A percentile compares a stretch with the other conserved stretches of the same genome.
Conservation (phyloP, 2,797 vertebrate genomes). For the Thamnophis elegans region DNA sequence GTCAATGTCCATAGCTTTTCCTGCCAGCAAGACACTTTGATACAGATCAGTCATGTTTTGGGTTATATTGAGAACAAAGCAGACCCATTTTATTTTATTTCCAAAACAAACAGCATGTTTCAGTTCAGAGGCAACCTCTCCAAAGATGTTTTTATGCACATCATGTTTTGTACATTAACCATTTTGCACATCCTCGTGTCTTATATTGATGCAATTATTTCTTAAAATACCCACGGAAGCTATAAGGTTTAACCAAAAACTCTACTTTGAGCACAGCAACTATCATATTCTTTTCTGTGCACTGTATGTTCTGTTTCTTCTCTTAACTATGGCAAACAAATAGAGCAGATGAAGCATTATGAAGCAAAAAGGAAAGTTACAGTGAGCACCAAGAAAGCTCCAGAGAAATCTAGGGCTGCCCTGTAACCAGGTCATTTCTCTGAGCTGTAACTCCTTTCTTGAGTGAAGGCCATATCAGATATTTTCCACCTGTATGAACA, state of each 20-base stretch:
- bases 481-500: neutral
- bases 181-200: neutral
- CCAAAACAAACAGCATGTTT: neutral
- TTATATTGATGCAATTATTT: neutral
- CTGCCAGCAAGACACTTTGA: neutral
- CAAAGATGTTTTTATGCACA: neutral
- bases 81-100: neutral
- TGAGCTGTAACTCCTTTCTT: neutral
- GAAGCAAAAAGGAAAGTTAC: neutral
- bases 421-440: neutral
- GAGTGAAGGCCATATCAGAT: neutral
- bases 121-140: neutral
- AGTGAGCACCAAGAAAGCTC: neutral
- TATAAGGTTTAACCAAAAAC: neutral
- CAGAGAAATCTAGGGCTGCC: neutral
- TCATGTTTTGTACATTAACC: neutral
- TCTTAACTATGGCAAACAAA: neutral
- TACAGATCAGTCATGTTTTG: neutral
- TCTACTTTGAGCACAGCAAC: neutral
- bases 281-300: neutral
- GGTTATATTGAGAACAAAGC: neutral
- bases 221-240: neutral
- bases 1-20: neutral
- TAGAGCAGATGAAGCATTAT: neutral
- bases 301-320: neutral